Evolutionary conservation across 2,113 vertebrate genomes (phyloP).

Genomic region (Glareola pratincola): DNA sequence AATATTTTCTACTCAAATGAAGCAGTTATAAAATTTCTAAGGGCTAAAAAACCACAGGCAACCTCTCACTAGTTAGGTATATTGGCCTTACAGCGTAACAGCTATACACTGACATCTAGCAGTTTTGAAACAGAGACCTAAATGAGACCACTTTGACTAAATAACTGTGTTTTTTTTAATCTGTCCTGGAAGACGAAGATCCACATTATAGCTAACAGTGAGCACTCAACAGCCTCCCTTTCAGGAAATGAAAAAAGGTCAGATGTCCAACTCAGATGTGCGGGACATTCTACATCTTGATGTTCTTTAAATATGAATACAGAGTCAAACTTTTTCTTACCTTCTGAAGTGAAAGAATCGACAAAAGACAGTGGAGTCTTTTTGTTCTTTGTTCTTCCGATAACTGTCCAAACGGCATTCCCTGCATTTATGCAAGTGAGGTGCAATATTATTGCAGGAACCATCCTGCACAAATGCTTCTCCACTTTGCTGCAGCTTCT

Average conservation of each 20-base stretch:
- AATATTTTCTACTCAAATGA: background rate
- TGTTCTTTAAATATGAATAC: too few relatives aligned
- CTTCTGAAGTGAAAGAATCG: constrained; percentile 83
- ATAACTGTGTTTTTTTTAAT: background rate
- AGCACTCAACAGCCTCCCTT: background rate
- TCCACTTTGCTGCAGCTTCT: constrained; percentile 76
- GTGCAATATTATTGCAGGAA: constrained; percentile 76
- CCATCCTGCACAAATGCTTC: constrained; percentile 80
- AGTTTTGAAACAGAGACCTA: background rate
- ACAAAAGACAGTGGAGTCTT: constrained; percentile 79
- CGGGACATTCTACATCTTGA: too few relatives aligned
- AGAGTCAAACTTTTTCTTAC: background rate
- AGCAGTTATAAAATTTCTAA: background rate
- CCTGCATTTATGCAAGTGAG: constrained; percentile 78
- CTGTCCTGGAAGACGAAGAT: background rate
- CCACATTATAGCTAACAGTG: background rate
- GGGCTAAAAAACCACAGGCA: background rate
- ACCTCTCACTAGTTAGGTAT: background rate
- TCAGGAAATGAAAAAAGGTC: background rate
- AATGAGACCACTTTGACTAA: background rate
- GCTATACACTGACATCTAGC: background rate
- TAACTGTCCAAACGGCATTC: constrained; percentile 80
- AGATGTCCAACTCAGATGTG: accelerated
- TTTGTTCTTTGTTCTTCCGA: constrained; percentile 77
- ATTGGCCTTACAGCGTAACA: background rate